Evolutionary conservation across 2,797 vertebrate genomes (phyloP).

Genomic region (Calcarius lapponicus): DNA sequence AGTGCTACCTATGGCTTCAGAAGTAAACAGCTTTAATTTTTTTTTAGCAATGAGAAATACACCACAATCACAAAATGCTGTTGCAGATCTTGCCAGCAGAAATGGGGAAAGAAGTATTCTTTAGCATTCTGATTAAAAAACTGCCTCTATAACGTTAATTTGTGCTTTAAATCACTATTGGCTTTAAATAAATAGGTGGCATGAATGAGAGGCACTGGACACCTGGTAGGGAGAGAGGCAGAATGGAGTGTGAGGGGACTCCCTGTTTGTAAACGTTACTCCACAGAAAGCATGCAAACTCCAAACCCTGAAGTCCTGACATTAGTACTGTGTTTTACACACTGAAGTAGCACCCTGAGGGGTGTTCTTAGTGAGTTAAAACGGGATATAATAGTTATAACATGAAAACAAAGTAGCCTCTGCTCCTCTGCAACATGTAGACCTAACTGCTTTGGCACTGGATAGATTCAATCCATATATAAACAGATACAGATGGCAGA

Average conservation of each 20-base stretch:
- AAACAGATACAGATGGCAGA: neutral
- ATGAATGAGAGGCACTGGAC: neutral
- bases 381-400: neutral
- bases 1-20: neutral
- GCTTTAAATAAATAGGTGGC: neutral
- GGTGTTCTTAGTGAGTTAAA: neutral
- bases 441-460: neutral
- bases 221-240: neutral
- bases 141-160: neutral
- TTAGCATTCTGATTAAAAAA: neutral
- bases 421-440: neutral
- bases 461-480: neutral
- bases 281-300: neutral
- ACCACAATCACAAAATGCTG: neutral
- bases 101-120: neutral
- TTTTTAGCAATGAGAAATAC: neutral
- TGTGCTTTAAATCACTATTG: neutral
- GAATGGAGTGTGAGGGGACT: neutral
- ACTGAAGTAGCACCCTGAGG: neutral
- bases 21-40: neutral
- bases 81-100: neutral
- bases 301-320: neutral
- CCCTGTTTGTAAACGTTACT: neutral
- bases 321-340: neutral
- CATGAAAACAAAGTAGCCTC: neutral